These are phyloP conservation scores for Melanaphis sacchari DNA, from an alignment of 1,140 invertebrate species.

Conservation along the genomic window DNA sequence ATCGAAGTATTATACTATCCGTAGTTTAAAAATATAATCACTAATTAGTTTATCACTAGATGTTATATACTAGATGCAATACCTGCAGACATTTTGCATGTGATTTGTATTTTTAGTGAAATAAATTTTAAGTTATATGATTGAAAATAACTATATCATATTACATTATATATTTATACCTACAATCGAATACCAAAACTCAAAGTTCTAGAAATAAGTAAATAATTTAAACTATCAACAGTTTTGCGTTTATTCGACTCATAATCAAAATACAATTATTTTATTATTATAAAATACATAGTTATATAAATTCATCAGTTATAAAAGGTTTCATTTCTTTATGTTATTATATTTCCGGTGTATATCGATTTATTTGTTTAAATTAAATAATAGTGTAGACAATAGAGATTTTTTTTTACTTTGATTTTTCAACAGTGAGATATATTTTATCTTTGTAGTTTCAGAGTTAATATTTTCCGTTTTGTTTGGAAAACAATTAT, in stretches of 20 bases:
- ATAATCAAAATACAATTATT: background rate
- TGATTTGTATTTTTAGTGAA: background rate
- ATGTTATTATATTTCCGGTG: background rate
- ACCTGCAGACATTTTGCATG: background rate
- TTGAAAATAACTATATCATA: background rate
- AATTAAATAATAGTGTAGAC: background rate
- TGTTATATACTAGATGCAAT: accelerated
- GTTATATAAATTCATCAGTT: background rate
- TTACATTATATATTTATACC: background rate
- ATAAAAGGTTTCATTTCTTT: background rate
- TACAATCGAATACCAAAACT: background rate
- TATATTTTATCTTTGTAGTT: background rate
- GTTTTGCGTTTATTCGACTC: background rate
- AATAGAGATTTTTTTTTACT: background rate
- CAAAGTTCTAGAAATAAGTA: background rate
- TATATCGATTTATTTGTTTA: background rate
- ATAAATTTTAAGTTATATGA: background rate
- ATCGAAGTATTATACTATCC: background rate
- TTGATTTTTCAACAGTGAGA: background rate
- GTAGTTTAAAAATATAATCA: background rate
- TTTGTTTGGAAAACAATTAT: background rate
- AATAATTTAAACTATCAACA: background rate
- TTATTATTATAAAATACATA: background rate
- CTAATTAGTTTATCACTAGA: background rate
- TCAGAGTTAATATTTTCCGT: background rate